Conservation (phyloP, 2,888 invertebrate genomes). For the Netelia fuscicornis region DNA sequence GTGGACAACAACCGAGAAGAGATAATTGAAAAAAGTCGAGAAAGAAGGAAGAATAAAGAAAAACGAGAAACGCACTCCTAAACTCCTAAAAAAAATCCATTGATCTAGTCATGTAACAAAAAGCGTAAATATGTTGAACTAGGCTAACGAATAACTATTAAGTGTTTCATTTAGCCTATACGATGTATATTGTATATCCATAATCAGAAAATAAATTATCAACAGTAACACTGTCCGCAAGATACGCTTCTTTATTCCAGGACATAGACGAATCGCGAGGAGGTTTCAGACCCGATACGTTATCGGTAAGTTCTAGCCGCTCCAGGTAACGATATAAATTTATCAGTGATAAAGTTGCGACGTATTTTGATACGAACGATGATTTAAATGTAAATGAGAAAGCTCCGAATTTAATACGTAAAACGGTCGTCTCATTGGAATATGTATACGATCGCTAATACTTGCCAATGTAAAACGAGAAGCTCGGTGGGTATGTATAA, state of each 20-base stretch:
- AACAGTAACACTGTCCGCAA: constrained; percentile 68
- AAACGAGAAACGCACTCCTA: constrained; percentile 55
- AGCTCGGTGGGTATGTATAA: constrained; percentile 14
- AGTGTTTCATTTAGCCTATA: constrained; percentile 82
- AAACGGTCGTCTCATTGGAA: background rate
- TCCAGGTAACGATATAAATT: no score
- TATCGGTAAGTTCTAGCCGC: no score
- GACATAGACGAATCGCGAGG: no score
- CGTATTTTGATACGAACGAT: no score
- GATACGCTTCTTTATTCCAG: background rate
- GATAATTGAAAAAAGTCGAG: constrained; percentile 1
- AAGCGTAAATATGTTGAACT: constrained; percentile 76
- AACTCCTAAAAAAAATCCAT: constrained; percentile 67
- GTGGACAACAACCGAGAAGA: constrained; percentile 12
- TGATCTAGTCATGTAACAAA: constrained; percentile 71
- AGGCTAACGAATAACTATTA: constrained; percentile 80
- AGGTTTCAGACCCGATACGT: no score
- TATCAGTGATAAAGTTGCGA: no score
- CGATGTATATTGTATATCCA: constrained; percentile 81
- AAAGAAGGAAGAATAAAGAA: constrained; percentile 16
- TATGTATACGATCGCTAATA: constrained; percentile 5
- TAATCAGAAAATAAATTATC: constrained; percentile 81
- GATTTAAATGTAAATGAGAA: no score
- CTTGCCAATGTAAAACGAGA: background rate
- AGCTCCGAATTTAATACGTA: background rate